Evolutionary conservation across 2,888 invertebrate genomes (phyloP).

Genomic region (Zootermopsis nevadensis): DNA sequence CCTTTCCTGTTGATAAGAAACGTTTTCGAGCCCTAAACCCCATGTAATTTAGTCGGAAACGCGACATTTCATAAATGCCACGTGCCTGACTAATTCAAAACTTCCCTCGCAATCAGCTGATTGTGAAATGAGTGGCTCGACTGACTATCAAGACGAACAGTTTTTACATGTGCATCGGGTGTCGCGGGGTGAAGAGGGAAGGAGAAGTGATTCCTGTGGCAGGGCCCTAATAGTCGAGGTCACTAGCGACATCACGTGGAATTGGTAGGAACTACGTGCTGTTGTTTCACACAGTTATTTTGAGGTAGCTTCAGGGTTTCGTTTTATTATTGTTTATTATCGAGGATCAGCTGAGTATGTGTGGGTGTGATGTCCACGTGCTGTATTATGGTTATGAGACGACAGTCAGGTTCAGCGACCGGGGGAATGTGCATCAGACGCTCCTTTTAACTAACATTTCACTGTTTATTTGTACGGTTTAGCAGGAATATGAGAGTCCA

Average conservation of each 20-base stretch:
- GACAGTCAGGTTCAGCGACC: not conserved
- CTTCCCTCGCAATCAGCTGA: conserved; percentile 49
- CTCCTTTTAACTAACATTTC: no score
- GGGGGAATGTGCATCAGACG: not conserved
- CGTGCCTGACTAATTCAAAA: conserved; percentile 49
- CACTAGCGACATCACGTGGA: conserved; percentile 48
- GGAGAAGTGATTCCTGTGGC: conserved; percentile 44
- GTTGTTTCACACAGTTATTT: conserved; percentile 36
- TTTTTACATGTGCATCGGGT: conserved; percentile 50
- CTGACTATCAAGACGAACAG: conserved; percentile 47
- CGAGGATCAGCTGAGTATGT: conserved; percentile 37
- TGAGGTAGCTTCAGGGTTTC: conserved; percentile 39
- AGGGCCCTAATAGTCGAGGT: conserved; percentile 35
- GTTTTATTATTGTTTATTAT: conserved; percentile 43
- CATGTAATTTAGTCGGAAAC: not conserved
- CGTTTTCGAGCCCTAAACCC: not conserved
- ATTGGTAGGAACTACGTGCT: conserved; percentile 44
- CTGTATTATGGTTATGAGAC: not conserved
- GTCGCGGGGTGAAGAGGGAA: conserved; percentile 22
- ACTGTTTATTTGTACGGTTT: no score
- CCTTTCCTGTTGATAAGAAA: not conserved
- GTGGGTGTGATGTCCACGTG: conserved; percentile 30
- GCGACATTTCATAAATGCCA: conserved; percentile 40
- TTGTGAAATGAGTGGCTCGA: conserved; percentile 48
- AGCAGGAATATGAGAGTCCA: no score